A percentile compares a stretch with the other conserved stretches of the same genome.
These are phyloP conservation scores for Urocitellus parryii DNA, from an alignment of 2,113 vertebrate species.

Conservation along the genomic window DNA sequence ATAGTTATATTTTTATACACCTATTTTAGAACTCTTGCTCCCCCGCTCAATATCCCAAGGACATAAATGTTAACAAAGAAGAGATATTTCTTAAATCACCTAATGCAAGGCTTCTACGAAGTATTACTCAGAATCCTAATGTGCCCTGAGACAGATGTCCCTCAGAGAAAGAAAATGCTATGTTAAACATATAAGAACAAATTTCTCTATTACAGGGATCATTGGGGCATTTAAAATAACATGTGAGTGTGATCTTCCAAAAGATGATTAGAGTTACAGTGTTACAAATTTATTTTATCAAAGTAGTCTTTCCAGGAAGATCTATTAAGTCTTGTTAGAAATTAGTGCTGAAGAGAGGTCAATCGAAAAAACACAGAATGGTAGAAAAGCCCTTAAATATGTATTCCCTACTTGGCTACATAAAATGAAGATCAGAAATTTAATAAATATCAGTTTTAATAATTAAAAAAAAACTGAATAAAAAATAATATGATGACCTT, in stretches of 20 bases:
- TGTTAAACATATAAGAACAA: conserved; percentile 21
- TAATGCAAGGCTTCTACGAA: conserved; percentile 18
- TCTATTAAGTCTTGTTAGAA: conserved; percentile 8
- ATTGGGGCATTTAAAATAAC: conserved; percentile 36
- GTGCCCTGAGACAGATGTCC: neutral
- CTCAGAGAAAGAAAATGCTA: conserved; percentile 46
- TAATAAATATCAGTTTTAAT: neutral
- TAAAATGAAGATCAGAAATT: conserved; percentile 23
- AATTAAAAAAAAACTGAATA: conserved; percentile 11
- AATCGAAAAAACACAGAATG: neutral
- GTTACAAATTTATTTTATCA: conserved; percentile 52
- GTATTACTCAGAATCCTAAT: conserved; percentile 48
- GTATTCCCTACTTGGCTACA: neutral
- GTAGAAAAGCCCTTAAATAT: neutral
- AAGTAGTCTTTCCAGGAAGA: neutral
- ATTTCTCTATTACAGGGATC: conserved; percentile 49
- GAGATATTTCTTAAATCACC: neutral
- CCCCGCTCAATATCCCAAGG: neutral
- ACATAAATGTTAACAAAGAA: conserved; percentile 30
- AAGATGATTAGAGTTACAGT: neutral
- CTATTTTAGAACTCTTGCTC: conserved; percentile 38
- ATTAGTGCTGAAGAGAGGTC: neutral
- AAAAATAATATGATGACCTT: neutral
- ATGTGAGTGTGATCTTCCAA: neutral
- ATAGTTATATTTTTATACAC: neutral